Base-by-base conservation (phyloP, 2,113 vertebrate species). In the Abramis brama region DNA sequence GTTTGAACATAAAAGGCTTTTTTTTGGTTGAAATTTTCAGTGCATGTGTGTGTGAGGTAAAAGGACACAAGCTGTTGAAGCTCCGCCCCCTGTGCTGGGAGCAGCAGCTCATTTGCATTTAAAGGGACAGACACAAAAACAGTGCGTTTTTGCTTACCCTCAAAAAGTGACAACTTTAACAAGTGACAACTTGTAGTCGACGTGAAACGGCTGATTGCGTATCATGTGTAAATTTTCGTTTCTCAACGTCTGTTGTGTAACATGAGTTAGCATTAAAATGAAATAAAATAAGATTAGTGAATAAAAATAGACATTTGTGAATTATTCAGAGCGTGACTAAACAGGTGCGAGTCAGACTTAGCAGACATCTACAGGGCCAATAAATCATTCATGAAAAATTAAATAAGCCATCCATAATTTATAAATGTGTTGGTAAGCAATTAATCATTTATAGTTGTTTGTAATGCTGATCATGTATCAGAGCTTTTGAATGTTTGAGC, bases 381-480 rank as follows among this genome's bases (percentile, higher is more conserved):
- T 70, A 70, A 82, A 82, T 82, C 62, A 70, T 82, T 82, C 45
- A 82, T 70, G 25, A 52, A 52, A 82, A 82, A 82, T 82, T 82
- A 68, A 82, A 82, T 82, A 82, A 70, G 80, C 62, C 64, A 52
- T 70, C 19, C 62, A 82, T 82, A 68, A 82, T 82, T 82, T 50
- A 82, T 68, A 50, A 17, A 66, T 68, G 80, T 55, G 64, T 82
- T 82, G 80, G 80, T 82, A 70, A 13, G 62, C 62, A 23, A 82
- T 82, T 52, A 82, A 82, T 82, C 62, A 82, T 82, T 82, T 68
- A 82, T 82, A 33, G n/a, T 52, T 70, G 47, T 82, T 82, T 82
- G 80, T 55, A 70, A 68, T 68, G 79, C 79, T 21, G 79, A 82
- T 82, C 79, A 33, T 82, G 79, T 68, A 52, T 82, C 43, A 30